These are phyloP conservation scores for Empidonax traillii DNA, from an alignment of 2,113 vertebrate genomes.

Conservation along the genomic window DNA sequence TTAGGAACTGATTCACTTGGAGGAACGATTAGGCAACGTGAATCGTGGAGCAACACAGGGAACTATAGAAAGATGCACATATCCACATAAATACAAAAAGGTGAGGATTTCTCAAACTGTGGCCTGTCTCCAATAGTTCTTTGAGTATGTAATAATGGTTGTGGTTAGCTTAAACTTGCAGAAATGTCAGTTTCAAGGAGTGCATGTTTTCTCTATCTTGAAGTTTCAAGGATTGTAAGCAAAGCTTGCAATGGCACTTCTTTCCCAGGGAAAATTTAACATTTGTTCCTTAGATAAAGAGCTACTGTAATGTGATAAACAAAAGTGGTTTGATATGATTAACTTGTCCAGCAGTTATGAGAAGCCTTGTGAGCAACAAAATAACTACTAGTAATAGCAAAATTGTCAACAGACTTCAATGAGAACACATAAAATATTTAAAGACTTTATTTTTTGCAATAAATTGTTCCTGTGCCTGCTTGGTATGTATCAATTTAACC, in stretches of 20 bases:
- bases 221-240: not conserved
- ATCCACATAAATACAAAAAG: conserved; percentile 99
- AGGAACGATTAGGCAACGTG: conserved; percentile 96
- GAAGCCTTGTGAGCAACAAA: not conserved
- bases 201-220: not conserved
- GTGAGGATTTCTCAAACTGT: conserved; percentile 72
- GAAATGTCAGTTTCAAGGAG: not conserved
- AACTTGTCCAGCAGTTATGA: not conserved
- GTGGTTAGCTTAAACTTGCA: not conserved
- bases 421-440: not conserved
- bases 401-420: not conserved
- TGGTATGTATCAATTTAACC: not conserved
- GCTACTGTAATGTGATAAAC: not conserved
- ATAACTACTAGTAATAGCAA: not conserved
- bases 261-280: not conserved
- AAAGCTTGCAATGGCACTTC: not conserved
- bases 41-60: conserved; percentile 98
- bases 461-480: not conserved
- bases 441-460: not conserved
- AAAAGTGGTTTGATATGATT: not conserved
- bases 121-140: not conserved
- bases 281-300: not conserved
- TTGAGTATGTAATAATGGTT: not conserved
- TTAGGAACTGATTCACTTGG: conserved; percentile 97
- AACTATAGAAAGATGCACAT: conserved; percentile 99